Conservation (phyloP, 2,797 vertebrate species). For the Sorex maritimensis region DNA sequence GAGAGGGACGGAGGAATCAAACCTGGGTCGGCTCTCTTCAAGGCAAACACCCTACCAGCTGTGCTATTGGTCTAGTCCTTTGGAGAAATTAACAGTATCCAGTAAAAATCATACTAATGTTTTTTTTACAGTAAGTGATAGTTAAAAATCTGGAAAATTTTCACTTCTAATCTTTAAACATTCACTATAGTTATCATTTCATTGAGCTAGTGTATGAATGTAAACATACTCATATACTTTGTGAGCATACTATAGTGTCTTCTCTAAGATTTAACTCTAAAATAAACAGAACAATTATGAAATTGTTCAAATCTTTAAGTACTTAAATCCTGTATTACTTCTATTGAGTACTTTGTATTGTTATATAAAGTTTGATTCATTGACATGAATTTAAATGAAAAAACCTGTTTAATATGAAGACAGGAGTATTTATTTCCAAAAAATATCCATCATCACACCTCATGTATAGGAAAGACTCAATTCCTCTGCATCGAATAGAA, state of each 20-base stretch:
- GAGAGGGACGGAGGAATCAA: too few species aligned
- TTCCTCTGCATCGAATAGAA: background rate
- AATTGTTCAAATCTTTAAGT: conserved; percentile 44
- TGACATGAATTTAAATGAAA: conserved; percentile 36
- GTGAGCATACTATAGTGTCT: background rate
- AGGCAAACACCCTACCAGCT: too few species aligned
- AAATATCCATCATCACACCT: conserved; percentile 29
- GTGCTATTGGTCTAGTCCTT: too few species aligned
- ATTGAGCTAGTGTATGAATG: background rate
- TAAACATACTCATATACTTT: background rate
- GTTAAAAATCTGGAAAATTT: background rate
- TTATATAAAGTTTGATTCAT: background rate
- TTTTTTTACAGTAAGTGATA: background rate
- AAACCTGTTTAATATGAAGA: conserved; percentile 40
- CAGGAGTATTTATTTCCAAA: conserved; percentile 55
- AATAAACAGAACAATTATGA: background rate
- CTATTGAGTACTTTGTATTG: conserved; percentile 37
- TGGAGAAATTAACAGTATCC: background rate
- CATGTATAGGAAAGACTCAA: conserved; percentile 63
- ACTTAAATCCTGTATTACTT: background rate
- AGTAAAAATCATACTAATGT: background rate
- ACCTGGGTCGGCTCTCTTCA: too few species aligned
- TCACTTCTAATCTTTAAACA: conserved; percentile 11
- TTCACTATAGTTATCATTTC: background rate
- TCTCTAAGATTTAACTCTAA: conserved; percentile 62